Conservation (phyloP, 1,140 invertebrate species). For the Orchesella cincta region DNA sequence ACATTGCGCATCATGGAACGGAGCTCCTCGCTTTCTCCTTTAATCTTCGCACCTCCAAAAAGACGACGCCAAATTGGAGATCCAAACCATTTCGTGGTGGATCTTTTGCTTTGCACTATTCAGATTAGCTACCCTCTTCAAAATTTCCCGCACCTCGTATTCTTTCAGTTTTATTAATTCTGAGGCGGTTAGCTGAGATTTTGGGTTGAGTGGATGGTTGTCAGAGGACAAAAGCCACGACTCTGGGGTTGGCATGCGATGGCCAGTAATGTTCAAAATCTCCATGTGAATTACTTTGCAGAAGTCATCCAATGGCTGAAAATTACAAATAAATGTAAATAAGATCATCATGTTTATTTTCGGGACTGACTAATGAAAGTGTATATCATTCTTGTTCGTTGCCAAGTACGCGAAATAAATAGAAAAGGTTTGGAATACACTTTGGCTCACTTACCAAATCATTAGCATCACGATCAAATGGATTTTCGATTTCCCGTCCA, state of each 20-base stretch:
- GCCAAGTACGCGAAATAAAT: not conserved
- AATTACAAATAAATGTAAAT: slow-evolving; percentile 6
- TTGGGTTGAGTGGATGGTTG: slow-evolving; percentile 22
- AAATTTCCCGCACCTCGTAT: not conserved
- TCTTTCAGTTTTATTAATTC: slow-evolving; percentile 40
- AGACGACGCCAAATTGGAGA: not conserved
- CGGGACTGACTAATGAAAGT: not conserved
- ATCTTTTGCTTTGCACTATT: not conserved
- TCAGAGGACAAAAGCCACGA: not conserved
- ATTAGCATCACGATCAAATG: not conserved
- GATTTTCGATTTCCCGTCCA: slow-evolving; percentile 21
- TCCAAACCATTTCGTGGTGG: not conserved
- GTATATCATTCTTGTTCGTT: not conserved
- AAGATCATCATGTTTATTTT: not conserved
- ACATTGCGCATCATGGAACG: slow-evolving; percentile 9
- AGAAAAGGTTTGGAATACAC: too few species aligned
- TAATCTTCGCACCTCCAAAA: not conserved
- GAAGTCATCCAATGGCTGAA: slow-evolving; percentile 6
- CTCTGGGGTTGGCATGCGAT: not conserved
- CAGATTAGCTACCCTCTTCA: not conserved
- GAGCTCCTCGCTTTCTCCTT: slow-evolving; percentile 1
- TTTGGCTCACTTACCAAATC: slow-evolving; percentile 8
- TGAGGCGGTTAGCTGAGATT: slow-evolving; percentile 38
- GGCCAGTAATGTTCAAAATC: not conserved
- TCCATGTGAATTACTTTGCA: slow-evolving; percentile 11